phyloP scores from a whole-genome alignment of 64 coral and sea anemone genomes.

The Catalaphyllia jardinei region DNA sequence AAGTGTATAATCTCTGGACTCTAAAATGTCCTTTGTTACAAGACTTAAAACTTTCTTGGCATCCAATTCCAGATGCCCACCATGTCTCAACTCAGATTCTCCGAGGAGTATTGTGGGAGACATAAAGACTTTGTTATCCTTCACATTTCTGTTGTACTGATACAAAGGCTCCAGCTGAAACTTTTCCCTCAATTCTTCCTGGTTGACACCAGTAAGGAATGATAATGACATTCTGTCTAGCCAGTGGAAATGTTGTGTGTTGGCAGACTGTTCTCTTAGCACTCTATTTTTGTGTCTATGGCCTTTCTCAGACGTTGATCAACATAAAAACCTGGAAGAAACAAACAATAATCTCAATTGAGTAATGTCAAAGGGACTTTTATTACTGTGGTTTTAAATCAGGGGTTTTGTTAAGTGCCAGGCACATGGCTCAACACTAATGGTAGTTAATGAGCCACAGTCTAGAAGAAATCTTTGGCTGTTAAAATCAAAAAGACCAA shows the following conservation, averaged over 20 bases:
- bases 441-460: too few species aligned
- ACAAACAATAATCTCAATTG: too few species aligned
- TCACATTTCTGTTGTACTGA: conserved; percentile 19
- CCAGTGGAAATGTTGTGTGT: too few species aligned
- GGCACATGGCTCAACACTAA: too few species aligned
- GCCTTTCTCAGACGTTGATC: too few species aligned
- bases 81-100: conserved; percentile 10
- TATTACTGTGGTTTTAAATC: too few species aligned
- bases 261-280: not conserved
- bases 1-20: not conserved
- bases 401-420: too few species aligned
- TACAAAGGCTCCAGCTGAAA: conserved; percentile 22
- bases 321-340: too few species aligned
- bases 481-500: too few species aligned
- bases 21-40: conserved; percentile 44
- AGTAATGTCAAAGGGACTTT: too few species aligned
- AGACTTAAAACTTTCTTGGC: conserved; percentile 30
- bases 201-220: conserved; percentile 21
- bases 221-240: conserved; percentile 28
- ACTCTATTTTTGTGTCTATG: too few species aligned
- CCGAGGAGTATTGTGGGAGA: conserved; percentile 37
- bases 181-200: conserved; percentile 6
- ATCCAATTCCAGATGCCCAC: conserved; percentile 18
- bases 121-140: conserved; percentile 47
- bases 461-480: too few species aligned